A percentile compares a stretch with the other conserved stretches of the same genome.
These are phyloP conservation scores for Halocaridina rubra DNA, from an alignment of 2,888 invertebrate species.

Conservation along the genomic window DNA sequence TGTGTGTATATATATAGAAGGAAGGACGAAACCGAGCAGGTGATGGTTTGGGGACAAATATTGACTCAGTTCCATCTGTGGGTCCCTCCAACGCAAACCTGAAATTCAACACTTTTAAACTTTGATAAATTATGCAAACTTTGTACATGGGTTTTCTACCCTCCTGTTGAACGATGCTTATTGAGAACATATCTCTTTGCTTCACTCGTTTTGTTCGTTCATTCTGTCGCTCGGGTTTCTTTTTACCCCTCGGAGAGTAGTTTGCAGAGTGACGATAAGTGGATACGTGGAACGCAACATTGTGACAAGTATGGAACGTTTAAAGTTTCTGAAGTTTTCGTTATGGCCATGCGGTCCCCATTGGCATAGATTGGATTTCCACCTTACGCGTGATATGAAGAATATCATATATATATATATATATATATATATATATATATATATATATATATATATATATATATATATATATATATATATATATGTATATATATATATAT, in stretches of 20 bases:
- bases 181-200: no score
- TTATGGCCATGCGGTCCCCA: conserved; percentile 20
- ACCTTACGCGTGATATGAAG: background rate
- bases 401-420: background rate
- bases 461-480: background rate
- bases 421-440: background rate
- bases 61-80: conserved; percentile 40
- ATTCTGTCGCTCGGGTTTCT: background rate
- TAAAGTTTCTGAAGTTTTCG: conserved; percentile 20
- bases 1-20: no score
- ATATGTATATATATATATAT: background rate
- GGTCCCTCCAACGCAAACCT: conserved; percentile 24
- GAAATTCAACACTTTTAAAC: conserved; percentile 52
- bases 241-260: background rate
- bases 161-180: background rate
- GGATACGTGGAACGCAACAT: background rate
- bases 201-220: background rate
- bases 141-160: conserved; percentile 17
- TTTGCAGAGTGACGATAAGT: background rate
- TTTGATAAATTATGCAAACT: conserved; percentile 56
- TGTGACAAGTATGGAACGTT: background rate
- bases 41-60: conserved; percentile 17
- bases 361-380: conserved; percentile 32
- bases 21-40: no score
- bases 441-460: background rate